Percentiles rank a stretch among this genome's conserved stretches.
Evolutionary conservation across 2,113 vertebrate species (phyloP).

Genomic region (Lamprotornis superbus): DNA sequence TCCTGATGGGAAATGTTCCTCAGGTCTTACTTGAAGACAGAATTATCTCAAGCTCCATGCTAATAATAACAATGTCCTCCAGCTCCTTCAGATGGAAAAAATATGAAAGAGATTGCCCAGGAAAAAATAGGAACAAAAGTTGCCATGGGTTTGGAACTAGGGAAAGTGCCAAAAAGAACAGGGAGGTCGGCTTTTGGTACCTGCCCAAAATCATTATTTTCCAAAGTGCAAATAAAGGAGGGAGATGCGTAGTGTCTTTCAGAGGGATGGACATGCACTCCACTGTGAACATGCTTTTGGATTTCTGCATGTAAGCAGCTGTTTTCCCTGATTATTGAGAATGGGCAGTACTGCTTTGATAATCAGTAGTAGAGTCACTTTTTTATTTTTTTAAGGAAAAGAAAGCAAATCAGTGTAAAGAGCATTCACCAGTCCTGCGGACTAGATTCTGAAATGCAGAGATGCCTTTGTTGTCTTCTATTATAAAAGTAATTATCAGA

Average conservation of each 20-base stretch:
- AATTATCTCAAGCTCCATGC: neutral
- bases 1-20: neutral
- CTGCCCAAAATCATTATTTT: neutral
- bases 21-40: neutral
- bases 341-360: neutral
- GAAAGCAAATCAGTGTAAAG: neutral
- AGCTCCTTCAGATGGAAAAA: neutral
- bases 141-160: neutral
- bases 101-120: neutral
- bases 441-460: neutral
- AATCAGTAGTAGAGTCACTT: neutral
- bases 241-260: neutral
- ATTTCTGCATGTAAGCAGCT: neutral
- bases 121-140: neutral
- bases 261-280: too few species aligned
- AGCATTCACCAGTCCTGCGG: neutral
- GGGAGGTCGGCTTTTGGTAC: neutral
- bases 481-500: neutral
- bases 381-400: neutral
- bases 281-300: rapidly evolving
- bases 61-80: neutral
- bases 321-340: neutral
- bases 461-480: neutral
- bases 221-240: neutral
- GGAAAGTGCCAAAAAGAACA: neutral